Evolutionary conservation across 2,888 invertebrate genomes (phyloP).

Genomic region (Yponomeuta cagnagella): DNA sequence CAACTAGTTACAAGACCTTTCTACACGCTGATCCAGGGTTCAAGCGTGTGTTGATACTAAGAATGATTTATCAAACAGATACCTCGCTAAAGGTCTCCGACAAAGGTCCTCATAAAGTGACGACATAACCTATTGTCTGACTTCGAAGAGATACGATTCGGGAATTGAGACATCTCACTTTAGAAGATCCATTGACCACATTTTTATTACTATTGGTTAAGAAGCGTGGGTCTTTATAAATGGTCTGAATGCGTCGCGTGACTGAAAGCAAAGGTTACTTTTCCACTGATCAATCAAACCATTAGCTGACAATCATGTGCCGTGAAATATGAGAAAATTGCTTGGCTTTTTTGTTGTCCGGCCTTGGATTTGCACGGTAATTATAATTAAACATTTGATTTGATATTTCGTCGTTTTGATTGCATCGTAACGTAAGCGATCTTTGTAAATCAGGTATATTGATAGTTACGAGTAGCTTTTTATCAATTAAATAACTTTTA

Average conservation of each 20-base stretch:
- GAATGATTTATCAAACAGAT: background rate
- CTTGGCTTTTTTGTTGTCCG: background rate
- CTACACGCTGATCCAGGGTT: background rate
- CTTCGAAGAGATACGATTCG: background rate
- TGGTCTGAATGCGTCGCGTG: background rate
- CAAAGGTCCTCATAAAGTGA: background rate
- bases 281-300: background rate
- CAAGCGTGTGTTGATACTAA: background rate
- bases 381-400: too few species aligned
- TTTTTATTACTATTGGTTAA: background rate
- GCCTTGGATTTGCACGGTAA: background rate
- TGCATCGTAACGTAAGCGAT: too few species aligned
- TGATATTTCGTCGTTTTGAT: too few species aligned
- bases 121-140: slow-evolving; percentile 3
- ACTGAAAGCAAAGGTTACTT: background rate
- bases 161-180: slow-evolving; percentile 7
- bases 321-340: background rate
- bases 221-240: background rate
- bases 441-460: too few species aligned
- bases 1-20: background rate
- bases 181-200: background rate
- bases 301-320: background rate
- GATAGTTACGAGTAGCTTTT: too few species aligned
- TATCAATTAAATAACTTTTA: too few species aligned
- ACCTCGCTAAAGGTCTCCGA: background rate